Conservation (phyloP, 2,113 vertebrate species). For the Tragelaphus scriptus region DNA sequence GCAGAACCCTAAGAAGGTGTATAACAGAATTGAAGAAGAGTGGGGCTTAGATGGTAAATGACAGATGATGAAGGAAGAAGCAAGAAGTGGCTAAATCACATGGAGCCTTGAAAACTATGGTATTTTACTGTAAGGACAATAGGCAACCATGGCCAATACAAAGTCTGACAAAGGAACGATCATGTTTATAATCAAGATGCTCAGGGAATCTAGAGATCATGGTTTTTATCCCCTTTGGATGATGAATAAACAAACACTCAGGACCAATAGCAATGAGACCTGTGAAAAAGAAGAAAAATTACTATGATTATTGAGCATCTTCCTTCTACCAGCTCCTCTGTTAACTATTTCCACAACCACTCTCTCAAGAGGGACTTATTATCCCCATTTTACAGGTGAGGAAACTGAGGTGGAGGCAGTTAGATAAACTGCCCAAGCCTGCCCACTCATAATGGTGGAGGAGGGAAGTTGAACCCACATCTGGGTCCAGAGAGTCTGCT, state of each 20-base stretch:
- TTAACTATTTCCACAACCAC: background rate
- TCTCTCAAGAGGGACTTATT: background rate
- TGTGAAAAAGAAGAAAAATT: background rate
- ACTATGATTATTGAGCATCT: background rate
- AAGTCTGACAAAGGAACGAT: background rate
- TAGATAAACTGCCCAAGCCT: background rate
- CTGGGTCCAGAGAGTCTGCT: background rate
- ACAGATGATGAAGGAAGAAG: background rate
- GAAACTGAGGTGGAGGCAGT: background rate
- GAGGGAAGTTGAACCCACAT: background rate
- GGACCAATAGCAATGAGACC: background rate
- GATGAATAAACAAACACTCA: background rate
- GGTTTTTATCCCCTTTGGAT: background rate
- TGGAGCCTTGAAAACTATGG: background rate
- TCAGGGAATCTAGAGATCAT: background rate
- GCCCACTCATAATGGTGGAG: background rate
- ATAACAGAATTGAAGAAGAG: background rate
- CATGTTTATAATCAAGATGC: background rate
- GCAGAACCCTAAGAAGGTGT: background rate
- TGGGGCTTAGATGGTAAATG: background rate
- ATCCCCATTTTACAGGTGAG: background rate
- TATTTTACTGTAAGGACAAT: background rate
- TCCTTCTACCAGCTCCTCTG: background rate
- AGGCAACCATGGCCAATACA: background rate
- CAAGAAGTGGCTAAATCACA: background rate